Evolutionary conservation across 2,797 vertebrate species (phyloP).

Genomic region (Glyptemys insculpta): DNA sequence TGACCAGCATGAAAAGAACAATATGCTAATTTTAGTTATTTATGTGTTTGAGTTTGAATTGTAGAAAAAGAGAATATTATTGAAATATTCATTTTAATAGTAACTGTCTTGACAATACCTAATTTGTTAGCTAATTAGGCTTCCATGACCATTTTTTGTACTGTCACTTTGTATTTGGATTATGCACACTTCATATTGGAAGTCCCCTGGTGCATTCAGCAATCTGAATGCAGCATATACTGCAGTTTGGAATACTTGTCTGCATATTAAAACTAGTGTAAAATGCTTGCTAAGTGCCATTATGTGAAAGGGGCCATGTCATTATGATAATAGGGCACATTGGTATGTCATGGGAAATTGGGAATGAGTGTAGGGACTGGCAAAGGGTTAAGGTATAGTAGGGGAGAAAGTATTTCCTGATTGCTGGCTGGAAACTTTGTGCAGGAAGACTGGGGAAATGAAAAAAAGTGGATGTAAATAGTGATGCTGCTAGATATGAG

Average conservation of each 20-base stretch:
- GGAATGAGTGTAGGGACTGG: neutral
- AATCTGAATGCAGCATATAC: neutral
- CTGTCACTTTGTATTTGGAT: neutral
- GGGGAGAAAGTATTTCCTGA: conserved; percentile 19
- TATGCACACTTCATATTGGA: neutral
- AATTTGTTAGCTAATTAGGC: neutral
- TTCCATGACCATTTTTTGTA: neutral
- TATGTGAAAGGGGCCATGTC: neutral
- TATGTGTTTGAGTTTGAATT: neutral
- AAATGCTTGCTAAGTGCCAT: neutral
- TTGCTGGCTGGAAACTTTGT: neutral
- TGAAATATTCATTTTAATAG: neutral
- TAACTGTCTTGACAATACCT: neutral
- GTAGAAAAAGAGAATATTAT: neutral
- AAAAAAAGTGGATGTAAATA: neutral
- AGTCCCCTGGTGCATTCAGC: neutral
- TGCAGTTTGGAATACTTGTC: neutral
- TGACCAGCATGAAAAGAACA: neutral
- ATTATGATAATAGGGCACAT: neutral
- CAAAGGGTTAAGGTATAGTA: conserved; percentile 14
- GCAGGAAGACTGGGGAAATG: neutral
- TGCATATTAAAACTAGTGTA: conserved; percentile 36
- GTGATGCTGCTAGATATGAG: neutral
- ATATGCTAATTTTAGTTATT: neutral
- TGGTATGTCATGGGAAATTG: neutral